phyloP scores from a whole-genome alignment of 2,113 vertebrate genomes.

The Haliaeetus leucogaster region DNA sequence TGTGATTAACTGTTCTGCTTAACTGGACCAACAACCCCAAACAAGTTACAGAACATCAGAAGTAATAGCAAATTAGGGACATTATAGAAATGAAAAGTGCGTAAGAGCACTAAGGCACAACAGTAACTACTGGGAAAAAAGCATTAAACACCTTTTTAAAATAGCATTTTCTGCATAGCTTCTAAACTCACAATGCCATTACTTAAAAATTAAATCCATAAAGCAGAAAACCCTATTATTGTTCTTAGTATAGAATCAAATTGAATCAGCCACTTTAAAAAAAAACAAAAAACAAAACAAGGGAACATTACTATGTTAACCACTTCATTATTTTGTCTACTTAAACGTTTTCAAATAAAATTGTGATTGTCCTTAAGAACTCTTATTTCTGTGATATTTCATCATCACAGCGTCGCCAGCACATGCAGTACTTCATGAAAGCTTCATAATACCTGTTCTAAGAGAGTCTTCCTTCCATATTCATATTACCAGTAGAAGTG shows the following conservation, averaged over 20 bases:
- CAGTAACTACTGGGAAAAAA: not conserved
- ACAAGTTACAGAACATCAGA: not conserved
- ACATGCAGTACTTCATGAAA: not conserved
- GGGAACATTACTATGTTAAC: not conserved
- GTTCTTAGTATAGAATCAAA: not conserved
- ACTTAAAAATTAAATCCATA: not conserved
- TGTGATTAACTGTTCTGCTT: not conserved
- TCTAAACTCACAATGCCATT: not conserved
- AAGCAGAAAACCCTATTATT: not conserved
- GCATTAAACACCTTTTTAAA: not conserved
- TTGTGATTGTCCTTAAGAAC: not conserved
- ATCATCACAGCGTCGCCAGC: not conserved
- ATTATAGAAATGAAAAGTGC: not conserved
- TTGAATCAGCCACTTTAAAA: not conserved
- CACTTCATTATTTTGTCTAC: not conserved
- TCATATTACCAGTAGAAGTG: not conserved
- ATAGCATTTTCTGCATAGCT: not conserved
- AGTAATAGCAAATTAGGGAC: not conserved
- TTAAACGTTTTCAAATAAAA: not conserved
- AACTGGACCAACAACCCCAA: not conserved
- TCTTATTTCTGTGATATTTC: not conserved
- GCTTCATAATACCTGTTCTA: not conserved
- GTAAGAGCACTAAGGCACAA: not conserved
- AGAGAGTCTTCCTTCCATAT: not conserved
- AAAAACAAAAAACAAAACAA: no score